Conservation (phyloP, 2,888 invertebrate species). For the Blastobasis adustella region DNA sequence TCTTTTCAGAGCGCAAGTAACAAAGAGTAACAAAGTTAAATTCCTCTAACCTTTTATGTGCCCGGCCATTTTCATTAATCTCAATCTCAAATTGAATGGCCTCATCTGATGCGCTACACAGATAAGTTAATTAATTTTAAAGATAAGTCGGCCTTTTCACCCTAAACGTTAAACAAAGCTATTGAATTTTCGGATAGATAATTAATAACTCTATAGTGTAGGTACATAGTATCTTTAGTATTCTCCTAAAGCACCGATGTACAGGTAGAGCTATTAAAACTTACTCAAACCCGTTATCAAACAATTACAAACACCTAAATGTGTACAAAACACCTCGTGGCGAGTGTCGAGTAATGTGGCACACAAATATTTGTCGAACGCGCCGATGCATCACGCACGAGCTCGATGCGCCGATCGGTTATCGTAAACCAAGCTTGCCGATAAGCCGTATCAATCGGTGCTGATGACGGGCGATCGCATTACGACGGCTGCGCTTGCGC, state of each 20-base stretch:
- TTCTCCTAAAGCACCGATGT: neutral
- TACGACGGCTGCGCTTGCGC: slow-evolving; percentile 28
- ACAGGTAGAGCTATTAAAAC: slow-evolving; percentile 11
- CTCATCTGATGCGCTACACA: too few relatives aligned
- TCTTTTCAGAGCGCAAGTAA: too few relatives aligned
- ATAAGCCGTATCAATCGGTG: slow-evolving; percentile 62
- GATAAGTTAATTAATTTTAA: too few relatives aligned
- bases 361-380: slow-evolving; percentile 56
- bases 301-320: slow-evolving; percentile 16
- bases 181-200: too few relatives aligned
- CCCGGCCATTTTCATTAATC: too few relatives aligned
- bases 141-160: too few relatives aligned
- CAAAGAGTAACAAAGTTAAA: too few relatives aligned
- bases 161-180: too few relatives aligned
- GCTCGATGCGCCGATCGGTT: slow-evolving; percentile 36
- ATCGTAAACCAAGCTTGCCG: slow-evolving; percentile 50
- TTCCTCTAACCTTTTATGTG: too few relatives aligned
- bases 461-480: slow-evolving; percentile 41
- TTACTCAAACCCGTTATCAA: neutral
- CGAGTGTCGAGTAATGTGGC: slow-evolving; percentile 21
- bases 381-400: slow-evolving; percentile 41
- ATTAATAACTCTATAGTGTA: too few relatives aligned
- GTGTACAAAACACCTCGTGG: slow-evolving; percentile 3
- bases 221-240: neutral
- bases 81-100: too few relatives aligned